phyloP scores from a whole-genome alignment of 2,113 vertebrate species.

The Calidris pygmaea region DNA sequence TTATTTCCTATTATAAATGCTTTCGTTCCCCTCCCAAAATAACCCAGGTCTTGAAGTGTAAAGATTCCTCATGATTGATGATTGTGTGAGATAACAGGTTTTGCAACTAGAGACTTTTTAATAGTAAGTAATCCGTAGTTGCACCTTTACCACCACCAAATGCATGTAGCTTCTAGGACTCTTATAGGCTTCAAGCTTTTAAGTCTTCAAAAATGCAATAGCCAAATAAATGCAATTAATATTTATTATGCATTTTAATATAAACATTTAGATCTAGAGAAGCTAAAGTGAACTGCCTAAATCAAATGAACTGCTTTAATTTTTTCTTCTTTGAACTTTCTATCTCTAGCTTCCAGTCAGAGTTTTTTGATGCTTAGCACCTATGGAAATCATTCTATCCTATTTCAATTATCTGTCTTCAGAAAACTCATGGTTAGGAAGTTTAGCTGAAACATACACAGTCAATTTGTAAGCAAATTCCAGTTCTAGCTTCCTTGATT shows the following conservation, averaged over 20 bases:
- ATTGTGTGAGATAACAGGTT: not conserved
- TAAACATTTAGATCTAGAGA: not conserved
- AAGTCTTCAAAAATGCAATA: not conserved
- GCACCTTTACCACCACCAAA: not conserved
- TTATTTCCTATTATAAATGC: not conserved
- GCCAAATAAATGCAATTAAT: not conserved
- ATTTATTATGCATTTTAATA: not conserved
- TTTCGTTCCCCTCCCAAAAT: not conserved
- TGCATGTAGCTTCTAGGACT: not conserved
- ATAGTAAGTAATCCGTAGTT: not conserved
- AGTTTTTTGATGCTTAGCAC: not conserved
- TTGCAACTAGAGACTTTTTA: not conserved
- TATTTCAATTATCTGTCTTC: not conserved
- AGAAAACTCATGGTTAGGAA: not conserved
- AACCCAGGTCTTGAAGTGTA: not conserved
- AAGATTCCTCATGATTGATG: not conserved
- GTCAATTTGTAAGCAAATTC: not conserved
- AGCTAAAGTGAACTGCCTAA: not conserved
- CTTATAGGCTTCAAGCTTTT: not conserved
- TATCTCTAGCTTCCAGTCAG: not conserved
- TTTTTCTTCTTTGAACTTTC: not conserved
- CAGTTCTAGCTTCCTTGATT: not conserved
- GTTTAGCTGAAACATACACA: not conserved
- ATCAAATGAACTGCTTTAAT: not conserved
- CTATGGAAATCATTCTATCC: not conserved